A percentile compares a stretch with the other conserved stretches of the same genome.
Conservation (phyloP, 2,797 vertebrate species). For the Triplophysa bombifrons region DNA sequence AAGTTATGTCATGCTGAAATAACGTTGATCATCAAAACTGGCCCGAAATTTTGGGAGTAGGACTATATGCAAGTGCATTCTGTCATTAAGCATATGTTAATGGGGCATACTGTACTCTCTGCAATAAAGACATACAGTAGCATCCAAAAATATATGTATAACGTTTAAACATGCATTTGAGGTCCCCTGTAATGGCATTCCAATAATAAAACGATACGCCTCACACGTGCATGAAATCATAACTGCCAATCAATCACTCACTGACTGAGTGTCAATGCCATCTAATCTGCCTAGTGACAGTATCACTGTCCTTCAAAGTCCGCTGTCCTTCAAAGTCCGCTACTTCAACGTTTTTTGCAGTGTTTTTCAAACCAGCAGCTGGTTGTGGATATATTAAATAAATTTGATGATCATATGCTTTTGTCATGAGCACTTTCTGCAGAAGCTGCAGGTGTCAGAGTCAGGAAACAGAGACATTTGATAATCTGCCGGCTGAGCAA, state of each 20-base stretch:
- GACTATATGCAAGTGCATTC: background rate
- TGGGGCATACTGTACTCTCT: background rate
- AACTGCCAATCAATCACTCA: conserved; percentile 30
- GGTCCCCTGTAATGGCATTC: background rate
- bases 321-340: conserved; percentile 3
- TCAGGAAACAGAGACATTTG: background rate
- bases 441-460: background rate
- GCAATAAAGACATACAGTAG: background rate
- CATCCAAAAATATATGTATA: background rate
- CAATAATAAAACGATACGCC: background rate
- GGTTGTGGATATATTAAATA: background rate
- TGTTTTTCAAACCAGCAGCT: background rate
- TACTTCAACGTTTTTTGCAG: background rate
- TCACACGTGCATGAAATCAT: background rate
- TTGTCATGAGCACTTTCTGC: background rate
- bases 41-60: background rate
- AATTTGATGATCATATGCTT: background rate
- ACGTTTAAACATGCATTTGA: background rate
- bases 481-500: background rate
- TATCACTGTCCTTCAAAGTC: background rate
- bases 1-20: background rate
- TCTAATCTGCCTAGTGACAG: background rate
- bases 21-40: background rate
- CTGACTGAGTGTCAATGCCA: conserved; percentile 31
- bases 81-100: background rate